A percentile compares a stretch with the other conserved stretches of the same genome.
phyloP scores from a whole-genome alignment of 2,888 invertebrate species.

The Archaeoteleia sp. region DNA sequence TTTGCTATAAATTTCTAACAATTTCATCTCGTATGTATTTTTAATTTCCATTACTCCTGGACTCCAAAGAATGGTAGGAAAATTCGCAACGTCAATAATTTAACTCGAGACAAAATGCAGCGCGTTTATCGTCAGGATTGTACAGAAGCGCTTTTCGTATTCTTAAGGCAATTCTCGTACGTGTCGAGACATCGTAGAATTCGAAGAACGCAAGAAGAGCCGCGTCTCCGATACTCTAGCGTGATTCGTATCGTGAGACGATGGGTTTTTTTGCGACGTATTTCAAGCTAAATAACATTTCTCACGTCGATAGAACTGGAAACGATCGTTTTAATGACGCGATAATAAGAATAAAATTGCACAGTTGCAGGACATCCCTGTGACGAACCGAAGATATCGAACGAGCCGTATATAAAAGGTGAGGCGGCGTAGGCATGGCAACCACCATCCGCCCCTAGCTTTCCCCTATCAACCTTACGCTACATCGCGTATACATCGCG shows the following conservation, averaged over 20 bases:
- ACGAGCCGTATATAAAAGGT: slow-evolving; percentile 49
- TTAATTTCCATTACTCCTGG: no score
- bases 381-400: slow-evolving; percentile 52
- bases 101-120: no score
- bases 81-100: no score
- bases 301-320: background rate
- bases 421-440: slow-evolving; percentile 68
- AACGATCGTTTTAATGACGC: background rate
- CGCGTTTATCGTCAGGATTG: slow-evolving; percentile 13
- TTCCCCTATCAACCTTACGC: slow-evolving; percentile 56
- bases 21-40: no score
- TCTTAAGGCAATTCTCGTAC: slow-evolving; percentile 38
- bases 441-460: slow-evolving; percentile 60
- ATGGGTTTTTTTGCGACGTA: no score
- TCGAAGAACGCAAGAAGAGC: slow-evolving; percentile 17
- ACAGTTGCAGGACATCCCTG: background rate
- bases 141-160: slow-evolving; percentile 45
- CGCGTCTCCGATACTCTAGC: slow-evolving; percentile 19
- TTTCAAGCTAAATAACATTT: no score
- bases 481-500: slow-evolving; percentile 53
- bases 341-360: no score
- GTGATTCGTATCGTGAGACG: slow-evolving; percentile 39
- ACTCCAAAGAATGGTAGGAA: no score
- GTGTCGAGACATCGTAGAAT: slow-evolving; percentile 43
- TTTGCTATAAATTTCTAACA: no score